A percentile compares a stretch with the other conserved stretches of the same genome.
phyloP scores from a whole-genome alignment of 1,140 invertebrate species.

The Euwallacea similis region DNA sequence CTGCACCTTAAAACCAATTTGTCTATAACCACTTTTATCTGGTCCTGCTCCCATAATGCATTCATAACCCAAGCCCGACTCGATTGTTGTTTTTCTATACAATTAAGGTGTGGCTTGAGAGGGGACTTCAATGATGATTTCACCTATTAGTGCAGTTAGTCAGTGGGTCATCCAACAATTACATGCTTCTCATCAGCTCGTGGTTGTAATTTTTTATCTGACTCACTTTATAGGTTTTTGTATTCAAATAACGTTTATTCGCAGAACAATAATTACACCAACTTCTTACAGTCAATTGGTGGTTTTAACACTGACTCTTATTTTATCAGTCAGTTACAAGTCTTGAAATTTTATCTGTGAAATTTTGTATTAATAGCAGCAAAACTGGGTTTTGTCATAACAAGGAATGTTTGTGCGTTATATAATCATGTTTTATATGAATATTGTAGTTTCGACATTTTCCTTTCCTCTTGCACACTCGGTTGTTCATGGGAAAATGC shows the following conservation, averaged over 20 bases:
- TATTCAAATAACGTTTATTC: too few species aligned
- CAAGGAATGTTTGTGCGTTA: too few species aligned
- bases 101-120: conserved; percentile 1
- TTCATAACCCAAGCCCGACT: not conserved
- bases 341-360: too few species aligned
- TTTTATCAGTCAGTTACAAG: too few species aligned
- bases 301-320: too few species aligned
- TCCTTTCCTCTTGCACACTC: conserved; percentile 1
- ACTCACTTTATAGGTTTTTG: not conserved
- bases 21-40: too few species aligned
- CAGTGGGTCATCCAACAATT: conserved; percentile 2
- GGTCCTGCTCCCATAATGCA: too few species aligned
- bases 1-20: too few species aligned
- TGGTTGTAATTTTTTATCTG: not conserved
- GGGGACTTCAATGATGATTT: conserved; percentile 6
- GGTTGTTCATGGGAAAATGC: conserved; percentile 14
- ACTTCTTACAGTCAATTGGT: too few species aligned
- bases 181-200: not conserved
- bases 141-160: not conserved
- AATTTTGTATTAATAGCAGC: too few species aligned
- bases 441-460: not conserved
- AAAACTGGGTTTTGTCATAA: too few species aligned
- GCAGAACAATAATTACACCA: too few species aligned
- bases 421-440: not conserved
- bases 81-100: not conserved